Base-by-base conservation (phyloP, 2,113 vertebrate species). In the Cavia porcellus region DNA sequence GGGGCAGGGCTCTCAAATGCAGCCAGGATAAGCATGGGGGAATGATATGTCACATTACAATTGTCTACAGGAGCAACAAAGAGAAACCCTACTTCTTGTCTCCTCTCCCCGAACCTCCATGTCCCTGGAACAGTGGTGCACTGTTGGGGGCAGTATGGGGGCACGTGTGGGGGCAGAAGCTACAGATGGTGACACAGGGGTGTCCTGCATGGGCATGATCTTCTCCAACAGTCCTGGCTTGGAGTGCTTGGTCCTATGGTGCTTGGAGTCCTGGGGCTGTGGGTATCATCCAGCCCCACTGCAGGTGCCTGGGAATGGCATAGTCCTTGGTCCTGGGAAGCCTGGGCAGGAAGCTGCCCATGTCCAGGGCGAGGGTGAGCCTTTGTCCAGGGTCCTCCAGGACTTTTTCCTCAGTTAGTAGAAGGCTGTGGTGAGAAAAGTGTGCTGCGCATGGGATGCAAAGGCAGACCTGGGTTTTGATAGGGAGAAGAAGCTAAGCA, bases 101-200 rank as follows among this genome's bases (percentile, higher is more conserved):
- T 38, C 38, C 68, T 72, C 19, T 38, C n/a, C 19, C 35, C n/a
- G 19, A 24, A 9, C 70, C 22, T n/a, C 68, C 20, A 8, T 22
- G 68, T 38, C 35, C 19, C n/a, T 10, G n/a, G 35, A 22, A 20
- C 32, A 72, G 32, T 6, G 24, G 30, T 9, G 11, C 45, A 4
- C 70, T 75, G 55, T n/a, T n/a, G n/a, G n/a, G n/a, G n/a, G n/a
- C n/a, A n/a, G n/a, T n/a, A n/a, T n/a, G n/a, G n/a, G n/a, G n/a
- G n/a, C n/a, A n/a, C n/a, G n/a, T n/a, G n/a, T n/a, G 15, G 55
- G 32, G 45, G 13, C 13, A 11, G 4, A 17, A 0, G n/a, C 42
- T 14, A 15, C 64, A 55, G 30, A 77, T 47, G 72, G 30, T 45
- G 3, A 10, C 6, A n/a, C 57, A 17, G 52, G 30, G 17, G 0